phyloP scores from a whole-genome alignment of 2,888 invertebrate genomes.

The Andrena flavipes region DNA sequence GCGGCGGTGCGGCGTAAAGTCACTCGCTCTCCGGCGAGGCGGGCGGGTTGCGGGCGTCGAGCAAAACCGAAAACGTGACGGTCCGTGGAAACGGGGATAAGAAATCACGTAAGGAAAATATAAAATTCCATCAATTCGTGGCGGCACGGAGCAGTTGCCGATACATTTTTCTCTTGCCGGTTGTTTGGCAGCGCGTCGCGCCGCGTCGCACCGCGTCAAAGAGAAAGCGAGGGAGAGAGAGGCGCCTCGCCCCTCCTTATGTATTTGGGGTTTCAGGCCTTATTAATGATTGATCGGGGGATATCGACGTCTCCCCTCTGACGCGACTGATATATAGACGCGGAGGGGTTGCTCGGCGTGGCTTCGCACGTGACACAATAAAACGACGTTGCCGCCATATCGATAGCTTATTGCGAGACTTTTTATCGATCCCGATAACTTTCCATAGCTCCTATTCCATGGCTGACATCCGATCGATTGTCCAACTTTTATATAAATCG shows the following conservation, averaged over 20 bases:
- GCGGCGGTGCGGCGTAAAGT: slow-evolving; percentile 45
- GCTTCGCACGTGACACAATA: slow-evolving; percentile 84
- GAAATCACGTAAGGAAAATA: slow-evolving; percentile 82
- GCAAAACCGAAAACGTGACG: slow-evolving; percentile 69
- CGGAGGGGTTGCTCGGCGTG: slow-evolving; percentile 64
- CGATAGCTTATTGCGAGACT: slow-evolving; percentile 75
- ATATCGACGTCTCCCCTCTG: slow-evolving; percentile 84
- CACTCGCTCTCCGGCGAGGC: slow-evolving; percentile 26
- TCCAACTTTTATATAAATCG: slow-evolving; percentile 71
- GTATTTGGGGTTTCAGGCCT: slow-evolving; percentile 84
- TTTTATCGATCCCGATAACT: slow-evolving; percentile 80
- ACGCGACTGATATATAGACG: slow-evolving; percentile 83
- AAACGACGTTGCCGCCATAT: slow-evolving; percentile 72
- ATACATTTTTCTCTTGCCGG: slow-evolving; percentile 76
- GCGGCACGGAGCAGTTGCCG: slow-evolving; percentile 60
- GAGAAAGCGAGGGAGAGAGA: slow-evolving; percentile 20
- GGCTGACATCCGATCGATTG: slow-evolving; percentile 56
- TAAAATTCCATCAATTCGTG: slow-evolving; percentile 84
- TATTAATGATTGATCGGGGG: slow-evolving; percentile 85
- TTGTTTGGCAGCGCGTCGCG: slow-evolving; percentile 23
- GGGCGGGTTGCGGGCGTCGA: slow-evolving; percentile 23
- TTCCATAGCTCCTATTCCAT: slow-evolving; percentile 46
- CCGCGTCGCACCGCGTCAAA: slow-evolving; percentile 8
- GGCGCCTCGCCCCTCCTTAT: slow-evolving; percentile 72
- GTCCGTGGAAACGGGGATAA: slow-evolving; percentile 68